Evolutionary conservation across 2,888 invertebrate species (phyloP).

Genomic region (Lochmaea crataegi): DNA sequence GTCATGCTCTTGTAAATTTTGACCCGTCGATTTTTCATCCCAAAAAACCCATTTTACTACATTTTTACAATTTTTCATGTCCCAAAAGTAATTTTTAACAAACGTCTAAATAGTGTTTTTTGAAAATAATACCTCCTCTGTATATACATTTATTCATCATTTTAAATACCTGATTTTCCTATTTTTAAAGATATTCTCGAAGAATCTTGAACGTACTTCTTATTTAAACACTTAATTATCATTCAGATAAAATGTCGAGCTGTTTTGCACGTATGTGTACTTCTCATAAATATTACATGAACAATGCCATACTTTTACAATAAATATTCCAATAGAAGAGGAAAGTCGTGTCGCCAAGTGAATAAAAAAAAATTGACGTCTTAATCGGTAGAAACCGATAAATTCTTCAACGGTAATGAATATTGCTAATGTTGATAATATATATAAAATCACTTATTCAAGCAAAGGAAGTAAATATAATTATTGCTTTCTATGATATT

Average conservation of each 20-base stretch:
- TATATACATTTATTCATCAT: no score
- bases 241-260: neutral
- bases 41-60: no score
- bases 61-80: no score
- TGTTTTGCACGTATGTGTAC: neutral
- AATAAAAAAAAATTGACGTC: neutral
- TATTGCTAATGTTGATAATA: no score
- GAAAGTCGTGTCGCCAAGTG: neutral
- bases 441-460: no score
- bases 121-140: no score
- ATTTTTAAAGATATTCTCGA: neutral
- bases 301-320: neutral
- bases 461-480: no score
- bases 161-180: neutral
- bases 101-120: no score
- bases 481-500: no score
- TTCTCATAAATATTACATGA: neutral
- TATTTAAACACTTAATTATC: neutral
- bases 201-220: neutral
- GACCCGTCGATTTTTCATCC: no score
- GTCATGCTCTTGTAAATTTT: no score
- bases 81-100: no score
- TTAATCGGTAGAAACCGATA: constrained; percentile 4
- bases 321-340: neutral
- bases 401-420: neutral